Evolutionary conservation across 2,113 vertebrate genomes (phyloP).

Genomic region (Circaetus cinerascens): DNA sequence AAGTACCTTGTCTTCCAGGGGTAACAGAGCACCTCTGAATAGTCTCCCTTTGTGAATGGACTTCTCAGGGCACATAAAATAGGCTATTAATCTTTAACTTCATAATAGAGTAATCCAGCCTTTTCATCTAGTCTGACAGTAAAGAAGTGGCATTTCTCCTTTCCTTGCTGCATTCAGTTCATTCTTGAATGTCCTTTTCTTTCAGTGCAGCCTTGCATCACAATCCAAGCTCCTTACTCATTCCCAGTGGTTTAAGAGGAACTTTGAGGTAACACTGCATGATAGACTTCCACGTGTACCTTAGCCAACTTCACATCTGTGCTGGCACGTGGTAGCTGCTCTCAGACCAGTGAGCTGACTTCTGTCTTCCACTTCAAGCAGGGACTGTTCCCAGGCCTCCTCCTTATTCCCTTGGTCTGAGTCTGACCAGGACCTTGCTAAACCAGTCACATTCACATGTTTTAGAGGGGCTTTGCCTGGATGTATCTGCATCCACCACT

Average conservation of each 20-base stretch:
- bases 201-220: neutral
- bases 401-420: neutral
- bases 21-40: neutral
- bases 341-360: neutral
- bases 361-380: neutral
- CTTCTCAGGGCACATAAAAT: neutral
- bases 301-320: neutral
- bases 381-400: neutral
- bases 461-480: neutral
- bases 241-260: neutral
- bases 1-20: neutral
- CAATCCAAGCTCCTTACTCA: rapidly evolving
- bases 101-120: neutral
- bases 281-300: neutral
- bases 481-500: neutral
- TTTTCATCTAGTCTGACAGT: neutral
- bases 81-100: neutral
- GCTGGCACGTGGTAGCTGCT: neutral
- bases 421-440: neutral
- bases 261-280: neutral
- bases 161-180: neutral
- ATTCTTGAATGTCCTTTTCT: neutral
- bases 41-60: neutral
- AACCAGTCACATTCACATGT: neutral
- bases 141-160: neutral